Base-by-base conservation (phyloP, 2,797 vertebrate genomes). In the Typhlichthys subterraneus region DNA sequence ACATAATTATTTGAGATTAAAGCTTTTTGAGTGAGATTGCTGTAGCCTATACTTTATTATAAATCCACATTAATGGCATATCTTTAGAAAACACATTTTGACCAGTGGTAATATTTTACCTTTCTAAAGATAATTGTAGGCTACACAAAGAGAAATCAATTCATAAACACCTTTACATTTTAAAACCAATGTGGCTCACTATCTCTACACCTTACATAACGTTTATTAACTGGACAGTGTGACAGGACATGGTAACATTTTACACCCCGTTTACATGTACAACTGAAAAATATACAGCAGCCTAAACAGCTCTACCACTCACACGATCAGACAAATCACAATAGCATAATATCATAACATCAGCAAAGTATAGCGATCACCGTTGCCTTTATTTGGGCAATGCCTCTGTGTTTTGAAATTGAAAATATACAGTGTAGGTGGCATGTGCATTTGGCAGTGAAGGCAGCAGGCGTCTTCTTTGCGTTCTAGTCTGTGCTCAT, bases 391-490 rank as follows among this genome's bases (percentile, higher is more conserved):
- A 80, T 75, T 76, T 76, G 67, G 77, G 75, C 71, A 74, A 71
- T 57, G 69, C 64, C 74, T 83, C 65, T 73, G 75, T 83, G 85
- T 88, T 85, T 86, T 82, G 73, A 80, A 77, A 84, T 84, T 84
- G 82, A 79, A 78, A 79, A 84, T 78, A 72, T 69, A 76, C 70
- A 76, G 84, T 90, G 88, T 89, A 88, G 88, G 89, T 83, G 88
- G 86, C 82, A 68, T 63, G 82, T 87, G 82, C 15, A 49, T 15
- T 46, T 58, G 56, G 56, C 52, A 53, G 52, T 23, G 17, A 19
- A 29, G 52, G 52, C 52, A 19, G 50, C 38, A 42, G 38, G 50
- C 50, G 10, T 19, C 19, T 67, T 73, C 12, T 53, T 23, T 53
- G 52, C 12, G 17, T 53, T 23, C 23, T 17, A 23, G 52, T 53